phyloP scores from a whole-genome alignment of 2,888 invertebrate genomes.

The Pandemis heparana region DNA sequence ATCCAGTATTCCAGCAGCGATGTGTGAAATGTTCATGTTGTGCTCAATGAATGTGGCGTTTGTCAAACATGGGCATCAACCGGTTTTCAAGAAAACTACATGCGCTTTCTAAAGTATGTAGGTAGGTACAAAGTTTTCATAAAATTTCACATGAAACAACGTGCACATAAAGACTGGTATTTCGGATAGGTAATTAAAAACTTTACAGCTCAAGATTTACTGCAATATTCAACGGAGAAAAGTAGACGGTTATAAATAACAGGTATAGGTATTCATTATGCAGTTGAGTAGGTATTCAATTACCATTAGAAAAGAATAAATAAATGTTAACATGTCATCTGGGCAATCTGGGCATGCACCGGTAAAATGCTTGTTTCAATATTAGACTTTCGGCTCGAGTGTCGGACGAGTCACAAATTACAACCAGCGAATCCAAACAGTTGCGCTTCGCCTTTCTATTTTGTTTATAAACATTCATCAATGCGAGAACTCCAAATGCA shows the following conservation, averaged over 20 bases:
- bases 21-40: neutral
- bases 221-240: neutral
- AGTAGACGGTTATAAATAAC: neutral
- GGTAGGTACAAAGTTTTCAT: constrained; percentile 63
- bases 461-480: constrained; percentile 62
- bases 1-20: neutral
- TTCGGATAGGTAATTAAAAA: neutral
- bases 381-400: constrained; percentile 32
- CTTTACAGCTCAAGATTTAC: neutral
- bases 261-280: neutral
- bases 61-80: constrained; percentile 59
- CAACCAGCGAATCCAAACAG: constrained; percentile 1
- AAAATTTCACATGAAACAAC: constrained; percentile 42
- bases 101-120: constrained; percentile 66
- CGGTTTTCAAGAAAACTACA: constrained; percentile 72
- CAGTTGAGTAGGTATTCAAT: neutral
- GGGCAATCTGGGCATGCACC: constrained; percentile 42
- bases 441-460: constrained; percentile 55
- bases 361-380: constrained; percentile 25
- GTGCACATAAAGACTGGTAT: neutral
- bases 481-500: constrained; percentile 38
- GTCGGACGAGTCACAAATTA: neutral
- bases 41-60: constrained; percentile 37
- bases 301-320: constrained; percentile 47
- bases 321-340: constrained; percentile 49